Base-by-base conservation (phyloP, 2,797 vertebrate species). In the Alcedo quadribrachys region DNA sequence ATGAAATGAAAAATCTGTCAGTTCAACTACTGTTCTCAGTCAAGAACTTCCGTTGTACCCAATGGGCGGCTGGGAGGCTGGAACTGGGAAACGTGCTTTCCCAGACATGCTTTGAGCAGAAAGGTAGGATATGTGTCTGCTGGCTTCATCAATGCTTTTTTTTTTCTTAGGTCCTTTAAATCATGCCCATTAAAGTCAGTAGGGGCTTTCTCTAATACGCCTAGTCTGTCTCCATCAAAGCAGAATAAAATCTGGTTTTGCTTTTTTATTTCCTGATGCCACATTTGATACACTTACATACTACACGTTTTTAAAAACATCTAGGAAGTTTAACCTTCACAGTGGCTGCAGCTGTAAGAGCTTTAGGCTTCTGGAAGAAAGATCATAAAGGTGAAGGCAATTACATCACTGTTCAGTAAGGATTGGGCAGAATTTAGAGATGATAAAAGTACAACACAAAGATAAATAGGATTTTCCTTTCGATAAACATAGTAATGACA, bases 21-120 rank as follows among this genome's bases (percentile, higher is more conserved):
- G 60, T 67, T 62, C 80, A 86, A 75, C 65, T 65, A 81, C 89
- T 86, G 87, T 43, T 94, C 61, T 54, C 22, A 84, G 40, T 48
- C 53, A 48, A 91, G 25, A 19, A 12, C 42, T 69, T 81, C 82
- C 1, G 0, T 12, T 81, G 35, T 69, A 51, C 63, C 37, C 62
- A 18, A 1, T 25, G n/a, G 10, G 12, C 74, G 50, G 24, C 6
- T 57, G 54, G 2, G 1, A 87, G 67, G 14, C 58, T 94, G 51
- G 63, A 78, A 50, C 2, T 30, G 6, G 15, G 54, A 54, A 15
- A 71, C 50, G 40, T 19, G 15, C 9, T 89, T 85, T 85, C 30
- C 32, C 51, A 93, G 73, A 70, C 67, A 20, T 4, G 18, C 32
- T 82, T 60, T 77, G 35, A 73, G 51, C 15, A 87, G 81, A 69